A percentile compares a stretch with the other conserved stretches of the same genome.
phyloP scores from a whole-genome alignment of 35 echinoderm and acorn worm species.

The Stichopus chloronotus region DNA sequence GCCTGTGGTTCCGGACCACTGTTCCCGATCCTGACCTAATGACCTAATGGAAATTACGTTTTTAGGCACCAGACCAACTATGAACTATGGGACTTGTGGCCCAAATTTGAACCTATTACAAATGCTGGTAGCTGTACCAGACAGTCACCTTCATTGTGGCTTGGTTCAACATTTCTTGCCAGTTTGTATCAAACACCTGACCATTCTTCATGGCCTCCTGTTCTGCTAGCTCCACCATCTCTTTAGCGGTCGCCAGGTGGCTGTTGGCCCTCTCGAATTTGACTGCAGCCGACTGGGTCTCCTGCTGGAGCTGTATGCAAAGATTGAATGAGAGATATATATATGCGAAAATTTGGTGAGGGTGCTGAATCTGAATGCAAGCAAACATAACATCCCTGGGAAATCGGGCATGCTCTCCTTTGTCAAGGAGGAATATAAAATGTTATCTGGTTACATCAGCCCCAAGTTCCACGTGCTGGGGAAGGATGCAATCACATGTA shows the following conservation, averaged over 20 bases:
- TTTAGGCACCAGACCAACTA: too few relatives aligned
- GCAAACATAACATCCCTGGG: neutral
- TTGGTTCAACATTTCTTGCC: slow-evolving; percentile 99
- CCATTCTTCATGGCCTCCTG: slow-evolving; percentile 79
- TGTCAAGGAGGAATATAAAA: too few relatives aligned
- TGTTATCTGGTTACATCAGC: too few relatives aligned
- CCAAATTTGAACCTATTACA: too few relatives aligned
- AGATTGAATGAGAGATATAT: neutral
- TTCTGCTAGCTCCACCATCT: slow-evolving; percentile 98
- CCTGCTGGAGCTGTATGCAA: slow-evolving; percentile 79
- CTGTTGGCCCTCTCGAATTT: slow-evolving; percentile 92
- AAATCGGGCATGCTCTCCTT: neutral
- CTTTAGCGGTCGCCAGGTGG: slow-evolving; percentile 88
- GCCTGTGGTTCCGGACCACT: too few relatives aligned
- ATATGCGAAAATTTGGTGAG: neutral
- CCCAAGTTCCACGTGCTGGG: too few relatives aligned
- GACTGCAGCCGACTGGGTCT: slow-evolving; percentile 82
- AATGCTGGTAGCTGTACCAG: too few relatives aligned
- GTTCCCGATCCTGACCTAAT: too few relatives aligned
- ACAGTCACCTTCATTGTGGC: slow-evolving; percentile 88
- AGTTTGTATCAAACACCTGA: slow-evolving; percentile 86
- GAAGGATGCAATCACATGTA: too few relatives aligned
- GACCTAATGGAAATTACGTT: too few relatives aligned
- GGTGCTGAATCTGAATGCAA: neutral
- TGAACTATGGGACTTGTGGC: too few relatives aligned